Conservation (phyloP, 2,888 invertebrate genomes). For the Luperina testacea region DNA sequence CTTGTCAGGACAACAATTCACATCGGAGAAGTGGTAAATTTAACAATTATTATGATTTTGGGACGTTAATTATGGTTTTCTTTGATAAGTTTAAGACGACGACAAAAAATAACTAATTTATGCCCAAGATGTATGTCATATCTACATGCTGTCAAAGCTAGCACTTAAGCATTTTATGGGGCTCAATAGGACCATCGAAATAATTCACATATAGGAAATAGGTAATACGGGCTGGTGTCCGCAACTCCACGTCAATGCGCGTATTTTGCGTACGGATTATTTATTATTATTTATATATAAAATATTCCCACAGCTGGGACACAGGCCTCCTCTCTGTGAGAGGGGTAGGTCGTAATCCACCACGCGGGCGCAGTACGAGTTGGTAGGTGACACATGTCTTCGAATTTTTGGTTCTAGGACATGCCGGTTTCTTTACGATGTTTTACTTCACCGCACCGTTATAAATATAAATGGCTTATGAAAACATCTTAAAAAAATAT, state of each 20-base stretch:
- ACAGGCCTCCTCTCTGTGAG: neutral
- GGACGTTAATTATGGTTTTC: neutral
- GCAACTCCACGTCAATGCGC: no score
- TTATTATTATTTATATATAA: no score
- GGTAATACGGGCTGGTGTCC: no score
- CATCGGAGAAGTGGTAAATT: neutral
- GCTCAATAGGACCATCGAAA: neutral
- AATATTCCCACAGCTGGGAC: neutral
- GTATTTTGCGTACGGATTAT: no score
- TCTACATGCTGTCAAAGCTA: neutral
- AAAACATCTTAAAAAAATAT: neutral
- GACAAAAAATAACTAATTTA: neutral
- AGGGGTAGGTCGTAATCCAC: neutral
- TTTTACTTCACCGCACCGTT: neutral
- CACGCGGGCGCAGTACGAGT: neutral
- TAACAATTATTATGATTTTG: neutral
- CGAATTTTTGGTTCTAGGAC: neutral
- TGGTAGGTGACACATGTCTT: neutral
- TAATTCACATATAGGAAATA: no score
- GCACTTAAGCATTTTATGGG: neutral
- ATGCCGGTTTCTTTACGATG: neutral
- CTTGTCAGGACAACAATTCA: neutral
- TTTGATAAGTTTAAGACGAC: conserved; percentile 5
- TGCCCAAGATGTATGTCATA: neutral
- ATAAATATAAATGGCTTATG: neutral